These are phyloP conservation scores for Linyphia triangularis DNA, from an alignment of 2,888 invertebrate species.

Conservation along the genomic window DNA sequence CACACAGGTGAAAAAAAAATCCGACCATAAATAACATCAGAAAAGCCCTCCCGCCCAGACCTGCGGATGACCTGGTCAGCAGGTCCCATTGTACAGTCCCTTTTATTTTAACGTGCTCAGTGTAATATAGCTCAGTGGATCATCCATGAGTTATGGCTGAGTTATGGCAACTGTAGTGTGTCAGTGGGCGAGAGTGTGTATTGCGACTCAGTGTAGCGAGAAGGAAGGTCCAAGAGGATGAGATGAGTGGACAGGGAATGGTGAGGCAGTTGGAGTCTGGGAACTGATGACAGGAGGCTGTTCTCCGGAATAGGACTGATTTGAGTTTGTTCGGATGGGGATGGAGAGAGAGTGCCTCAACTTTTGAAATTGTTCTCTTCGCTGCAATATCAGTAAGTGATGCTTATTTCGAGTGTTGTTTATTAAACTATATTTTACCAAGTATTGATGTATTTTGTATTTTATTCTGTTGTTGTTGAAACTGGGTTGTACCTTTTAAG, in stretches of 20 bases:
- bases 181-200: constrained; percentile 24
- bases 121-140: constrained; percentile 65
- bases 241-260: neutral
- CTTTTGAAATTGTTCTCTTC: no score
- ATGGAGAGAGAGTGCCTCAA: no score
- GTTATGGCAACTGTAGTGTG: constrained; percentile 4
- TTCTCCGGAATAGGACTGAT: no score
- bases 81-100: constrained; percentile 6
- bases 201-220: constrained; percentile 11
- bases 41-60: neutral
- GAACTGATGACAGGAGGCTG: neutral
- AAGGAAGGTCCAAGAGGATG: neutral
- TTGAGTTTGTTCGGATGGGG: no score
- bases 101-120: neutral
- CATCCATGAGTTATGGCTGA: constrained; percentile 48
- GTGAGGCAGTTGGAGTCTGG: neutral
- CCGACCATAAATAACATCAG: constrained; percentile 21
- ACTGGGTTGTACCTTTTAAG: no score
- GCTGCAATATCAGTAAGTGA: no score
- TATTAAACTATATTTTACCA: no score
- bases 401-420: no score
- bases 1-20: neutral
- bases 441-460: no score
- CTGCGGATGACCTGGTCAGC: constrained; percentile 45
- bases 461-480: no score